A percentile compares a stretch with the other conserved stretches of the same genome.
phyloP scores from a whole-genome alignment of 2,888 invertebrate species.

The Macaria liturata region DNA sequence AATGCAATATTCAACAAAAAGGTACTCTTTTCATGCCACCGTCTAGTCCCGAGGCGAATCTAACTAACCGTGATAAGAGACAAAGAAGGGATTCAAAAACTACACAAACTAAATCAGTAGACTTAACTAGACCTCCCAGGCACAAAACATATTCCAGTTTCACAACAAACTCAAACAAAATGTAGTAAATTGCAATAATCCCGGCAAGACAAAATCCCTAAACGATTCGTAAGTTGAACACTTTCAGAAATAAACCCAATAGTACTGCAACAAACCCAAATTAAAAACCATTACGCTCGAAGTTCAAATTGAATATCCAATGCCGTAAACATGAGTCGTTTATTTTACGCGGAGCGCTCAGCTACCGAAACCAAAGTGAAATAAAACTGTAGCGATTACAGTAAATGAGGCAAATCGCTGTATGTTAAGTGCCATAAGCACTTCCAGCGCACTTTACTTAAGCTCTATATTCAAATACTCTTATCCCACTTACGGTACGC shows the following conservation, averaged over 20 bases:
- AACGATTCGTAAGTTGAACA: conserved; percentile 24
- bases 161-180: background rate
- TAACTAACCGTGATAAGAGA: conserved; percentile 76
- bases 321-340: conserved; percentile 47
- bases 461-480: conserved; percentile 79
- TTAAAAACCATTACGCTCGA: conserved; percentile 49
- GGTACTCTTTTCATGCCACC: conserved; percentile 61
- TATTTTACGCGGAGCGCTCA: conserved; percentile 44
- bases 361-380: conserved; percentile 50
- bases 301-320: conserved; percentile 51
- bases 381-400: conserved; percentile 66
- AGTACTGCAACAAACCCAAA: conserved; percentile 37
- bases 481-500: conserved; percentile 73
- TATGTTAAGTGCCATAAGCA: conserved; percentile 72
- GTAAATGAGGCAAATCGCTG: conserved; percentile 70
- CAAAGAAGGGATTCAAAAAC: conserved; percentile 62
- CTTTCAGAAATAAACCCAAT: conserved; percentile 33
- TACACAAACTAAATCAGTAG: conserved; percentile 58
- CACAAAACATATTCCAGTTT: conserved; percentile 3
- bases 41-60: conserved; percentile 57
- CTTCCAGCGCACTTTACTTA: conserved; percentile 73
- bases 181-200: background rate
- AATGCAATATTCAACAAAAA: conserved; percentile 70
- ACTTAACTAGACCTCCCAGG: conserved; percentile 46
- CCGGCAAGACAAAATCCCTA: background rate